Percentiles rank a stretch among this genome's conserved stretches.
phyloP scores from a whole-genome alignment of 2,797 vertebrate genomes.

The Podarcis siculus region DNA sequence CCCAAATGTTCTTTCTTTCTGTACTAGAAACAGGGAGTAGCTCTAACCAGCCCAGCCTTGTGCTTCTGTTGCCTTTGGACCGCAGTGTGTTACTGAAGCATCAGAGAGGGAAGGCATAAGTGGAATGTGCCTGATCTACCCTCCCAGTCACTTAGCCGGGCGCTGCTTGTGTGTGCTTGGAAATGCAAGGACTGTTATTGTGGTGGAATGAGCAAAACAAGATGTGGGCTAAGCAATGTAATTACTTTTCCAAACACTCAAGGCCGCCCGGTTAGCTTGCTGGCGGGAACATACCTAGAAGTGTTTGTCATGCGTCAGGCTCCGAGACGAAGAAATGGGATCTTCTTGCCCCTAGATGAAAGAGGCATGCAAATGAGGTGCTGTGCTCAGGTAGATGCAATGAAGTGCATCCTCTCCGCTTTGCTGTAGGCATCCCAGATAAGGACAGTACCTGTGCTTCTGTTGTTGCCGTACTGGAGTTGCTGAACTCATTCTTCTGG shows the following conservation, averaged over 20 bases:
- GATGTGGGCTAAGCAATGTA: neutral
- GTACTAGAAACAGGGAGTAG: neutral
- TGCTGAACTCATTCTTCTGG: neutral
- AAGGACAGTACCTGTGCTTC: neutral
- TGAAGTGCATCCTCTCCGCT: neutral
- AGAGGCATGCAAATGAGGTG: neutral
- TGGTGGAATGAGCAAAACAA: neutral
- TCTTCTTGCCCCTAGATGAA: neutral
- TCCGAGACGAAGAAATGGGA: neutral
- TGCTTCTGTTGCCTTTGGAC: neutral
- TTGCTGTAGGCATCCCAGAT: neutral
- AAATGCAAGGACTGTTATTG: neutral
- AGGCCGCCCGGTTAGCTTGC: neutral
- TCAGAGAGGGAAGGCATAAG: neutral
- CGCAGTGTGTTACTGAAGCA: accelerated
- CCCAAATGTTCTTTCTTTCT: too few relatives aligned
- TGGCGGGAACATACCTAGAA: neutral
- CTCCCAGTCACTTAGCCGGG: neutral
- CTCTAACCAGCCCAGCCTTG: accelerated
- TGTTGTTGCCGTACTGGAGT: too few relatives aligned
- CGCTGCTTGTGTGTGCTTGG: neutral
- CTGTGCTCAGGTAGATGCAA: neutral
- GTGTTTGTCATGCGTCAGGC: slow-evolving; percentile 20
- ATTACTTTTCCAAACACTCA: accelerated
- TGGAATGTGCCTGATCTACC: neutral